These are phyloP conservation scores for Nettapus auritus DNA, from an alignment of 2,113 vertebrate species.

Conservation along the genomic window DNA sequence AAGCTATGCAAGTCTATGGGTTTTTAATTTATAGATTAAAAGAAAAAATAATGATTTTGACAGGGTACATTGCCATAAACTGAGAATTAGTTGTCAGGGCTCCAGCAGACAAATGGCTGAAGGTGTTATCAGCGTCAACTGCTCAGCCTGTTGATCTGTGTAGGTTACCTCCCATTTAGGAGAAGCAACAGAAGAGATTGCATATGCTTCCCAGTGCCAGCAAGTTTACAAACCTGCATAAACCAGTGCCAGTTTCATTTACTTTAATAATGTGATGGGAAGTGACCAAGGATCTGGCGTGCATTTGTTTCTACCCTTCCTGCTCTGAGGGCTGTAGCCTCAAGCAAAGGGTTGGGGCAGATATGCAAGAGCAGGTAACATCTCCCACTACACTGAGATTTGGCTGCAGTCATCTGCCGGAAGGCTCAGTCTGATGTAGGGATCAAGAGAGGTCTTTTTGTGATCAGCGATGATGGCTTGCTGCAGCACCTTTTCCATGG, in stretches of 20 bases:
- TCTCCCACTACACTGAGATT: too few species aligned
- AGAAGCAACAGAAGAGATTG: background rate
- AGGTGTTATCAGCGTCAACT: background rate
- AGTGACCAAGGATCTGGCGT: background rate
- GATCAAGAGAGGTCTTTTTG: conserved; percentile 11
- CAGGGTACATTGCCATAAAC: conserved; percentile 35
- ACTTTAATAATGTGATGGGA: background rate
- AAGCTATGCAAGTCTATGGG: background rate
- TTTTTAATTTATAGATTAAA: conserved; percentile 74
- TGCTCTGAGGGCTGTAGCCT: background rate
- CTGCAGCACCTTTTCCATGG: background rate
- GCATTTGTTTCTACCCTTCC: background rate
- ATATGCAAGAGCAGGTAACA: background rate
- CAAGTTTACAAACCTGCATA: background rate
- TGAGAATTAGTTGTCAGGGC: conserved; percentile 38
- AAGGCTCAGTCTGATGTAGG: background rate
- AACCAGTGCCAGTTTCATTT: rapidly evolving
- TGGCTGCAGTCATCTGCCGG: background rate
- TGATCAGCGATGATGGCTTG: conserved; percentile 15
- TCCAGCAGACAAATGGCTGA: conserved; percentile 31
- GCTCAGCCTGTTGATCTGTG: background rate
- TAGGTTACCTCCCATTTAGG: background rate
- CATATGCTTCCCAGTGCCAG: background rate
- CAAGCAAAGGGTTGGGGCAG: background rate
- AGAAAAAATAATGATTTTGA: conserved; percentile 68